phyloP scores from a whole-genome alignment of 2,888 invertebrate genomes.

The Dendrolimus houi region DNA sequence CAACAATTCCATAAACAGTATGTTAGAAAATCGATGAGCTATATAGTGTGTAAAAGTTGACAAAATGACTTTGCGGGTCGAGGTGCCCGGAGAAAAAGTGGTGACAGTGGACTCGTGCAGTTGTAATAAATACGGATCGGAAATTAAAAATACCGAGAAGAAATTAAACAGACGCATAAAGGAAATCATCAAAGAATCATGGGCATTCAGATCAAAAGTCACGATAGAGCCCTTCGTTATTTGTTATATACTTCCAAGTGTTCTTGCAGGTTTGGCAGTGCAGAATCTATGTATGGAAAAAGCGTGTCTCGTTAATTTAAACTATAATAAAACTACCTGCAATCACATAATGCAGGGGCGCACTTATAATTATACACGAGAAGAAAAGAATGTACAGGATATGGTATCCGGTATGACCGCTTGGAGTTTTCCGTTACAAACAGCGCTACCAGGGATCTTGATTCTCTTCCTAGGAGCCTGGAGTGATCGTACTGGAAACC shows the following conservation, averaged over 20 bases:
- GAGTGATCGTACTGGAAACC: slow-evolving; percentile 78
- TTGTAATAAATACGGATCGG: slow-evolving; percentile 44
- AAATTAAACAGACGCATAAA: slow-evolving; percentile 53
- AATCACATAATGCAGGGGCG: slow-evolving; percentile 62
- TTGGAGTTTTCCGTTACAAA: slow-evolving; percentile 76
- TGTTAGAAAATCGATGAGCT: slow-evolving; percentile 49
- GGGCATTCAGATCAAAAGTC: slow-evolving; percentile 57
- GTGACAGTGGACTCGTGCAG: slow-evolving; percentile 58
- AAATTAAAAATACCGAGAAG: slow-evolving; percentile 44
- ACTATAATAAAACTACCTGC: slow-evolving; percentile 73
- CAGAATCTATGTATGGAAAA: slow-evolving; percentile 76
- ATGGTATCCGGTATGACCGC: slow-evolving; percentile 76
- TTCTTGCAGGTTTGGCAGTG: slow-evolving; percentile 78
- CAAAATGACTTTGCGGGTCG: slow-evolving; percentile 71
- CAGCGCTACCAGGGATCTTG: slow-evolving; percentile 73
- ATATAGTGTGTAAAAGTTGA: slow-evolving; percentile 36
- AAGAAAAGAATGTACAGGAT: slow-evolving; percentile 65
- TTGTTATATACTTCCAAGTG: slow-evolving; percentile 80
- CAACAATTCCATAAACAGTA: slow-evolving; percentile 11
- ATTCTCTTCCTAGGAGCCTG: slow-evolving; percentile 78
- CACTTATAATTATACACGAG: slow-evolving; percentile 50
- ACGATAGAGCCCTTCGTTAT: slow-evolving; percentile 83
- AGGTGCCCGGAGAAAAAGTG: slow-evolving; percentile 62
- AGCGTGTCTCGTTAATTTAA: slow-evolving; percentile 74
- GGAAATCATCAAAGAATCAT: slow-evolving; percentile 52